Conservation (phyloP, 2,113 vertebrate genomes). For the Halichoerus grypus region DNA sequence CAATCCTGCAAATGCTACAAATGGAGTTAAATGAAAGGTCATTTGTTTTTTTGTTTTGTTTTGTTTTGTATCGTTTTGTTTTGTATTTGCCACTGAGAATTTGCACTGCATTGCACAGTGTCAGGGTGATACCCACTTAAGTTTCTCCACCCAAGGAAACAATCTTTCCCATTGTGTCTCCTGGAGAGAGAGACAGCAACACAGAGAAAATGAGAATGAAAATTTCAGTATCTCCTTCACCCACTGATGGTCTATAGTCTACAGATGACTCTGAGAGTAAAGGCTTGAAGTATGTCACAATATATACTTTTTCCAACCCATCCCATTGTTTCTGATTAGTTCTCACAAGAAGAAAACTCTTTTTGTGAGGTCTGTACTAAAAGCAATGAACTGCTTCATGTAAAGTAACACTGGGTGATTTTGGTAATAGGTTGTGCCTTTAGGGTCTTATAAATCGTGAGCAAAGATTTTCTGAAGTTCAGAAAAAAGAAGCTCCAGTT, state of each 20-base stretch:
- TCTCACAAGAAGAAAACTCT: constrained; percentile 82
- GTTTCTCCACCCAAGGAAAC: constrained; percentile 78
- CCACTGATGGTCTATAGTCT: constrained; percentile 69
- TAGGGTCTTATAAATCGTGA: constrained; percentile 75
- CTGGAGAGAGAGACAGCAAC: not conserved
- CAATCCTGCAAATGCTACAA: constrained; percentile 74
- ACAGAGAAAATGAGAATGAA: constrained; percentile 71
- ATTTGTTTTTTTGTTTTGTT: constrained; percentile 49
- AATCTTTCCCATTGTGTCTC: constrained; percentile 67
- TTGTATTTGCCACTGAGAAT: constrained; percentile 74
- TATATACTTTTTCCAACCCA: constrained; percentile 79
- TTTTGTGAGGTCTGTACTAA: constrained; percentile 81
- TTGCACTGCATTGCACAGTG: constrained; percentile 70
- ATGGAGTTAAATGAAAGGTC: constrained; percentile 67
- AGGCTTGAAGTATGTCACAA: constrained; percentile 77
- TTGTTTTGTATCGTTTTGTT: constrained; percentile 67
- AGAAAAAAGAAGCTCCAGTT: constrained; percentile 63
- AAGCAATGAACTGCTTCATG: constrained; percentile 82
- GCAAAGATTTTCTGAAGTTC: constrained; percentile 81
- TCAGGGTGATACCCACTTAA: constrained; percentile 81
- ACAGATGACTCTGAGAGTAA: constrained; percentile 74
- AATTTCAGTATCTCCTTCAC: constrained; percentile 76
- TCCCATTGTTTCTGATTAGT: constrained; percentile 85
- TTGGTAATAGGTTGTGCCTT: constrained; percentile 82
- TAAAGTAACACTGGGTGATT: constrained; percentile 83